These are phyloP conservation scores for Eidolon dupreanum DNA, from an alignment of 2,797 vertebrate genomes.

Conservation along the genomic window DNA sequence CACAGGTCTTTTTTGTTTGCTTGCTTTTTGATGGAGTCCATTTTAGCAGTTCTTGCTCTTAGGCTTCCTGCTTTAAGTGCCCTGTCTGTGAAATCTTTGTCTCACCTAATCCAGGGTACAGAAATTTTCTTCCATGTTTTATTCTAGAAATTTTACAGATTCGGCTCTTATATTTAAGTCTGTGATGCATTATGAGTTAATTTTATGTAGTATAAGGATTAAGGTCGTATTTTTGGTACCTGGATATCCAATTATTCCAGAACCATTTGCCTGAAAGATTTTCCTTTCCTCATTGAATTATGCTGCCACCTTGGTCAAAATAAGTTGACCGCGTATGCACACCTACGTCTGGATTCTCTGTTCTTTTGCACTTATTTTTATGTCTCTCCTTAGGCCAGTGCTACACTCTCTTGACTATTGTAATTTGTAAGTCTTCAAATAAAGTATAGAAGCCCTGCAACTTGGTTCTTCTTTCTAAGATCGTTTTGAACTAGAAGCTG, in stretches of 20 bases:
- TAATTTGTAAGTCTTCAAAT: neutral
- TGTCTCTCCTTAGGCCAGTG: neutral
- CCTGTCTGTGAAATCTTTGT: neutral
- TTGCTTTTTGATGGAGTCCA: neutral
- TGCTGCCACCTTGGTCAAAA: neutral
- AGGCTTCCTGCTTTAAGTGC: neutral
- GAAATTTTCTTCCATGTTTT: neutral
- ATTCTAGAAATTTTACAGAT: neutral
- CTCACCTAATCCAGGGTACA: neutral
- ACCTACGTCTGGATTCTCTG: neutral
- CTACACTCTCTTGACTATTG: neutral
- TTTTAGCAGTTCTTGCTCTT: neutral
- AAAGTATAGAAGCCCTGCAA: neutral
- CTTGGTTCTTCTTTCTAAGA: neutral
- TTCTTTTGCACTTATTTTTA: neutral
- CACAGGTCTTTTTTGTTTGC: neutral
- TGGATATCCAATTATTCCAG: neutral
- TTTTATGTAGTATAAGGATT: neutral
- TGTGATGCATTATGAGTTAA: neutral
- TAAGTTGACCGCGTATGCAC: neutral
- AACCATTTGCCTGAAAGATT: neutral
- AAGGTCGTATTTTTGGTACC: neutral
- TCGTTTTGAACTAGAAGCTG: neutral
- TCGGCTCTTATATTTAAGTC: neutral
- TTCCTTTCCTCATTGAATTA: neutral